These are phyloP conservation scores for Scelioninae gen. 1 DNA, from an alignment of 2,888 invertebrate genomes.

Conservation along the genomic window DNA sequence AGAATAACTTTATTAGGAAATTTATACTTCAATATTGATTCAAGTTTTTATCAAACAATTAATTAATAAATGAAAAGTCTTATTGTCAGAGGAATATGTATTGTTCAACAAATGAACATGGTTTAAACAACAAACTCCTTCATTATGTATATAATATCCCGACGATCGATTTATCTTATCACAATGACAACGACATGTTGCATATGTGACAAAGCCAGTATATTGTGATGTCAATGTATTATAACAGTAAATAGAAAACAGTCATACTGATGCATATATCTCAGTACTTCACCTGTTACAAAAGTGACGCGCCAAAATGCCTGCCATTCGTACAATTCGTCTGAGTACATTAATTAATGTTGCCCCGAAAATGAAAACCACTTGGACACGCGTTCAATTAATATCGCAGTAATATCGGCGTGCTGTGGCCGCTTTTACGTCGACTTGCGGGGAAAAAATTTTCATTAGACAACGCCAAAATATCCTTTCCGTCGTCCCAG, in stretches of 20 bases:
- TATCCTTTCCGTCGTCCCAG: constrained; percentile 28
- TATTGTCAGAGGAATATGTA: neutral
- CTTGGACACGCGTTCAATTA: constrained; percentile 20
- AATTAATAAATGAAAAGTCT: neutral
- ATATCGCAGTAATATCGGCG: constrained; percentile 38
- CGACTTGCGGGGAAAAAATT: constrained; percentile 18
- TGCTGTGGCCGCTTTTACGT: constrained; percentile 8
- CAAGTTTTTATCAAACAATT: neutral
- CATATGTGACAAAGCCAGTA: constrained; percentile 37
- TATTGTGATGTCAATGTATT: constrained; percentile 47
- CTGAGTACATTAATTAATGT: constrained; percentile 34
- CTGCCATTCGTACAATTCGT: constrained; percentile 20
- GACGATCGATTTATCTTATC: constrained; percentile 60
- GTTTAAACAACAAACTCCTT: neutral
- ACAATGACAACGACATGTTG: constrained; percentile 55
- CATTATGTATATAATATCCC: constrained; percentile 23
- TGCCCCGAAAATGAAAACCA: constrained; percentile 19
- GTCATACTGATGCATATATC: constrained; percentile 29
- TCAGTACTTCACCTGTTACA: neutral
- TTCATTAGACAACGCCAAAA: constrained; percentile 54
- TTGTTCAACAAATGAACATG: constrained; percentile 30
- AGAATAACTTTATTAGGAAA: no score
- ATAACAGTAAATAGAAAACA: constrained; percentile 38
- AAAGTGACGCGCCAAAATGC: constrained; percentile 26
- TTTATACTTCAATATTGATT: no score